Evolutionary conservation across 1,140 invertebrate species (phyloP).

Genomic region (Brachionus plicatilis): DNA sequence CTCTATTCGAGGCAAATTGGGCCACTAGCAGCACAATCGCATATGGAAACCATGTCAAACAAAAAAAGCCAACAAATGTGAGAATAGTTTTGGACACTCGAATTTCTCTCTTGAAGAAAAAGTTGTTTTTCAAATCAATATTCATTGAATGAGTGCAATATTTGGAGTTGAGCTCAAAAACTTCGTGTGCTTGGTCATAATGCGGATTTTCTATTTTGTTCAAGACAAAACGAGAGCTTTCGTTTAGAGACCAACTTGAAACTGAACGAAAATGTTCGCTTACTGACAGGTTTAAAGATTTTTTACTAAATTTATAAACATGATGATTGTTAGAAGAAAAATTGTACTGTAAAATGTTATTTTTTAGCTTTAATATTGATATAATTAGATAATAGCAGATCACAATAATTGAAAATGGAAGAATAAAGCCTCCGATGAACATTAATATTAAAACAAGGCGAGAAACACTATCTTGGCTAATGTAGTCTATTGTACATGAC

Average conservation of each 20-base stretch:
- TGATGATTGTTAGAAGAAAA: not conserved
- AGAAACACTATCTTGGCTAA: not conserved
- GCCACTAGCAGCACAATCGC: not conserved
- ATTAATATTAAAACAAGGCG: not conserved
- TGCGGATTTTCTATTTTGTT: not conserved
- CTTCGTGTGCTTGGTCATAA: not conserved
- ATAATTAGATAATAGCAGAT: not conserved
- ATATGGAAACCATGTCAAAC: conserved; percentile 10
- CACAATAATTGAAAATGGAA: conserved; percentile 15
- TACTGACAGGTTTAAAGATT: not conserved
- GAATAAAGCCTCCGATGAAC: conserved; percentile 18
- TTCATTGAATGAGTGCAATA: not conserved
- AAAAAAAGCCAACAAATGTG: not conserved
- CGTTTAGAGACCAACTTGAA: not conserved
- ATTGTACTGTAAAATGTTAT: not conserved
- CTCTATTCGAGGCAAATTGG: not conserved
- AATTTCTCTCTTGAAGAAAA: conserved; percentile 31
- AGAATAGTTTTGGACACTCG: conserved; percentile 1
- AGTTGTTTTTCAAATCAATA: not conserved
- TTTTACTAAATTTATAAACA: not conserved
- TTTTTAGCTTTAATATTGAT: not conserved
- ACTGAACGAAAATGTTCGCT: not conserved
- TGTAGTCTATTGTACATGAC: conserved; percentile 34
- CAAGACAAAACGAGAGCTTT: not conserved
- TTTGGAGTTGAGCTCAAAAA: not conserved